These are phyloP conservation scores for Hyppa rectilinea DNA, from an alignment of 2,888 invertebrate genomes.

Conservation along the genomic window DNA sequence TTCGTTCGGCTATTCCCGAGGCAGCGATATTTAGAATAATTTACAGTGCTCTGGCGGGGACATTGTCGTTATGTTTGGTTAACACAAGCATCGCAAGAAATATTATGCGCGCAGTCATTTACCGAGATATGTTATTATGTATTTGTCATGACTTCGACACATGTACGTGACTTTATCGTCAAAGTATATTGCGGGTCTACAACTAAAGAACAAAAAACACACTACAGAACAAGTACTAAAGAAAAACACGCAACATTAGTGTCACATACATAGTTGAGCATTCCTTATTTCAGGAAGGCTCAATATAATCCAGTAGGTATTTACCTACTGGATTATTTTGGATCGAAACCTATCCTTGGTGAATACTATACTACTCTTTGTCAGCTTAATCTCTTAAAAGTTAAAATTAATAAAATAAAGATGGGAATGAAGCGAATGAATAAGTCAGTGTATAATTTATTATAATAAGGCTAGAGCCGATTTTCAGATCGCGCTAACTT, in stretches of 20 bases:
- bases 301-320: too few species aligned
- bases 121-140: too few species aligned
- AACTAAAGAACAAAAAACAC: not conserved
- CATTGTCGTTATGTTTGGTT: slow-evolving; percentile 14
- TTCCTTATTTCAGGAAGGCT: too few species aligned
- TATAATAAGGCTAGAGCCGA: slow-evolving; percentile 44
- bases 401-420: slow-evolving; percentile 25
- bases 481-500: slow-evolving; percentile 32
- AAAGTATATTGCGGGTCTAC: not conserved
- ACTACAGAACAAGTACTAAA: too few species aligned
- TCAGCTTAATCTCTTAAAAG: slow-evolving; percentile 10
- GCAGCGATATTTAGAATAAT: slow-evolving; percentile 29
- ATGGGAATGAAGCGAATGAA: slow-evolving; percentile 24
- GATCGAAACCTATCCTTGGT: not conserved
- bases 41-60: not conserved
- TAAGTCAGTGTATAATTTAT: slow-evolving; percentile 39
- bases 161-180: too few species aligned
- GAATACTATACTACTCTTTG: not conserved
- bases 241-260: not conserved
- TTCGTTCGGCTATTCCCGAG: slow-evolving; percentile 33
- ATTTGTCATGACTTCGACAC: too few species aligned
- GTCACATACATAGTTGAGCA: not conserved
- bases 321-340: not conserved
- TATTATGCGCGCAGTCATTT: not conserved
- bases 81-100: not conserved